Conservation (phyloP, 2,797 vertebrate genomes). For the Limosa lapponica region DNA sequence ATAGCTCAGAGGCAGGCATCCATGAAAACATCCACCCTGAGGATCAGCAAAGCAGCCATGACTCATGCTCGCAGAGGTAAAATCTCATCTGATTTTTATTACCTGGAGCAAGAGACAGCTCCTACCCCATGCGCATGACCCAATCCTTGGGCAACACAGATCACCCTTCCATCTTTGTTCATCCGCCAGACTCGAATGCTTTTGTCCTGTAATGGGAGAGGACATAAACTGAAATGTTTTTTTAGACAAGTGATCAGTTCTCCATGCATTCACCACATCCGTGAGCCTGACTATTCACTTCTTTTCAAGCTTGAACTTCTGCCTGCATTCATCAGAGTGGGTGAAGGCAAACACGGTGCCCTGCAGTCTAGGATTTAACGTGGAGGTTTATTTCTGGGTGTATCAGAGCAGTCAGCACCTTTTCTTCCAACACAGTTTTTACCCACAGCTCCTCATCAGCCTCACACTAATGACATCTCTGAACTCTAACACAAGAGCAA, state of each 20-base stretch:
- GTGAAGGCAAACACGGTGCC: fast-evolving
- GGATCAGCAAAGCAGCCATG: background rate
- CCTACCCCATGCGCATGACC: constrained; percentile 90
- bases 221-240: background rate
- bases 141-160: constrained; percentile 86
- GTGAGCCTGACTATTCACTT: fast-evolving
- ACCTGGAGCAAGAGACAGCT: constrained; percentile 92
- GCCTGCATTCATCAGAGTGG: fast-evolving
- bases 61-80: background rate
- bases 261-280: fast-evolving
- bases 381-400: background rate
- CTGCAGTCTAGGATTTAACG: background rate
- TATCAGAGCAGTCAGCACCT: background rate
- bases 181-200: constrained; percentile 90
- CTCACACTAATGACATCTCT: background rate
- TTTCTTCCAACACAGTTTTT: background rate
- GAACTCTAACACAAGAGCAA: background rate
- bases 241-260: fast-evolving
- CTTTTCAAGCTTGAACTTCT: background rate
- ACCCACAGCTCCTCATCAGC: background rate
- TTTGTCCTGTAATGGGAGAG: constrained; percentile 82
- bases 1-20: background rate
- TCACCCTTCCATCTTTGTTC: constrained; percentile 81
- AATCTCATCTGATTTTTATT: fast-evolving
- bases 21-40: background rate